Evolutionary conservation across 1,140 invertebrate genomes (phyloP), one percentile per base, ranked within the genome.

Genomic region (Drosophila littoralis): DNA sequence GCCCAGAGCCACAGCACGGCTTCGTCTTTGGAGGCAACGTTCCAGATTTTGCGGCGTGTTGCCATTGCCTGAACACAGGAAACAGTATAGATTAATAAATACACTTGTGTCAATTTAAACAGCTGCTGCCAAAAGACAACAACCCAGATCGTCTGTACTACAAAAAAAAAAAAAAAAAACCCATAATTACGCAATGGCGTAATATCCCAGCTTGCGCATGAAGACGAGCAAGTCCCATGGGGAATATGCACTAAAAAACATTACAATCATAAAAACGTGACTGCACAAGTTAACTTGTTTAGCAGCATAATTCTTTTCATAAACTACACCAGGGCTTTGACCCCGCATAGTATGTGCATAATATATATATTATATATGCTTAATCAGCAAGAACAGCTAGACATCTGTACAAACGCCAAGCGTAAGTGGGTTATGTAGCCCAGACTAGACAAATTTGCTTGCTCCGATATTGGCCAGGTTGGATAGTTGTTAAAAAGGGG

Each of bases 1-100:
- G 94, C 94, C 99, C 99, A 99, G 2, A 99, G 92, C 98, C 98
- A 99, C 7, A 99, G 82, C 0, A 99, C 95, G 15, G 95, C 94
- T 50, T 97, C 96, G 54, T 97, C 94, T 67, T 94, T 93, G 46
- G 94, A 94, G 22, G 93, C 93, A 0, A 98, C 95, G 68, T 95
- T 94, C 71, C 94, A 94, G 59, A 96, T 93, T 77, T 96, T 94
- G 55, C 95, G 94, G 76, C 93, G 92, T 28, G 93, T 86, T 33
- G 96, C 95, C 97, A 98, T 98, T 72, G 94, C 91, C 85, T 92
- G 61, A 57, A 28, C 35, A 45, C 15, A 35, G 0, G 17, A 46
- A 5, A 52, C 43, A 48, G 57, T 3, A 59, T 35, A 46, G 40
- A 32, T 51, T 12, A 7, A 46, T 38, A 50, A 58, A 17, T 8